Evolutionary conservation across 2,888 invertebrate species (phyloP), one percentile per base, ranked within the genome.

Genomic region (Malacosoma neustria): DNA sequence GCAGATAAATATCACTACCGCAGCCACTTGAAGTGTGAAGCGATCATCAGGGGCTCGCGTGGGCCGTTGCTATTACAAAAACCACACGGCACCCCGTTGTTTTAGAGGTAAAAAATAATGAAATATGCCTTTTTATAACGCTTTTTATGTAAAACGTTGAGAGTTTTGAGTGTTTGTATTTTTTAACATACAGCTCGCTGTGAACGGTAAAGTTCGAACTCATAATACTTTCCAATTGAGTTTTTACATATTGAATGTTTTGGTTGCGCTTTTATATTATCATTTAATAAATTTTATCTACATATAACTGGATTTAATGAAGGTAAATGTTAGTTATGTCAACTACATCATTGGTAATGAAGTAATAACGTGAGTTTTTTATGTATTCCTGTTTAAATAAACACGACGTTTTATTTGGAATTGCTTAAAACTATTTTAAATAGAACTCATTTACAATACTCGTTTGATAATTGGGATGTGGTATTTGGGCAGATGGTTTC

Each of bases 81-180:
- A 84, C 79, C 72, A 66, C 57, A 61, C 61, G 77, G 66, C 80
- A 66, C 85, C 85, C 85, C 71, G 84, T 82, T 82, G 85, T 84
- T 82, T 80, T 69, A 76, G 61, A 66, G 67, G 52, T 67, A 66
- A 74, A 77, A 80, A 72, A 72, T 73, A 77, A 81, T 82, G 80
- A 82, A 80, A 74, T 80, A 79, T 79, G 72, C 65, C 61, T 73
- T 57, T 72, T 75, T 76, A 68, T 71, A 61, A 59, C 50, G 51
- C 65, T 82, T 79, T 74, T 74, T 77, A 72, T 48, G 69, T 72
- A 67, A 72, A 77, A 72, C 61, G 64, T 57, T 61, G 64, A 67
- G 64, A 57, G 62, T 67, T 72, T 72, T 65, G 73, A 75, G 69
- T 71, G 73, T 67, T 22, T 66, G 64, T 62, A 59, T 70, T 69